Evolutionary conservation across 2,797 vertebrate genomes (phyloP), one percentile per base, ranked within the genome.

Genomic region (Otolemur crassicaudatus): DNA sequence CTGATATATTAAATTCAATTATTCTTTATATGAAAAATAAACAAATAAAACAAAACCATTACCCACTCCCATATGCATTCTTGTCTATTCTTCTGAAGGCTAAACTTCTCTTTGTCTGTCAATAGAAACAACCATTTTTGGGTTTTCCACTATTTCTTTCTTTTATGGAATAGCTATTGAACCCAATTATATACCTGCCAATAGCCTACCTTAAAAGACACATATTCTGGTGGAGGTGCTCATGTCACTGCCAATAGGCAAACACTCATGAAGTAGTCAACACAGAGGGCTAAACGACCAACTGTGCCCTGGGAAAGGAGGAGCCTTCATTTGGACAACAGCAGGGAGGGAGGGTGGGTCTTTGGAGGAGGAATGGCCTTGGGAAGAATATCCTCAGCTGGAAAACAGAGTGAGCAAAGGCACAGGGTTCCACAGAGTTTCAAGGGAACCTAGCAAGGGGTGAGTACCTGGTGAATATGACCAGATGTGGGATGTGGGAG

Each of bases 391-490:
- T 3, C 31, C 31, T 29, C 13, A 4, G 3, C 1, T 12, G 22
- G 53, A 46, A 14, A 37, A 16, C 0, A 9, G 17, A 49, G 3
- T 9, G 49, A 7, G 72, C 40, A 58, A 34, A 56, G 43, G 34
- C 9, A 23, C 3, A 20, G 11, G 1, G 0, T 19, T 4, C 14
- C 0, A 16, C 2, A 20, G 14, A 0, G 0, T 19, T 4, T 11
- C 0, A 12, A 29, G 29, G n/a, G 49, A 85, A 0, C 22, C 85
- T 12, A 20, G 72, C 0, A 2, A 63, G 25, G 1, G 27, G 3
- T 16, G 27, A n/a, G 37, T 3, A 53, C 1, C 4, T 1, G 1
- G 16, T 3, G 46, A 6, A 14, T 0, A 0, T 0, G 25, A 65
- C 31, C 25, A 23, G 34, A 23, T 9, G 3, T 1, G 10, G 58